Evolutionary conservation across 2,888 invertebrate species (phyloP).

Genomic region (Andrena dorsata): DNA sequence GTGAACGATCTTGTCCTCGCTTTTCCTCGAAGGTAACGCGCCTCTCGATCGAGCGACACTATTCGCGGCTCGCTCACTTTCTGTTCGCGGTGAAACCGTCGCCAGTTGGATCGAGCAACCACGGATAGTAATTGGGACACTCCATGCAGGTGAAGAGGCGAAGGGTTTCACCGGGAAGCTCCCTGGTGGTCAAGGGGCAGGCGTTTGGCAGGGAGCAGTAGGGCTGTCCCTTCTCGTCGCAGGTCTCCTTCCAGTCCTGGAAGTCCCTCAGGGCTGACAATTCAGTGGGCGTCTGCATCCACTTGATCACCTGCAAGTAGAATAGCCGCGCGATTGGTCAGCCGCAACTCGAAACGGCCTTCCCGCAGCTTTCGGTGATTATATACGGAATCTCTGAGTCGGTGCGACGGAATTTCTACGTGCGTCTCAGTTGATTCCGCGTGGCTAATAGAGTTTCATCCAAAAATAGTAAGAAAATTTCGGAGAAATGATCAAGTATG

Average conservation of each 20-base stretch:
- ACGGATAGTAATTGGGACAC: conserved; percentile 97
- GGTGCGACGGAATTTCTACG: no score
- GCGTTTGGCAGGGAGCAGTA: conserved; percentile 96
- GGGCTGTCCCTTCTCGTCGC: conserved; percentile 97
- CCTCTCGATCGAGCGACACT: conserved; percentile 28
- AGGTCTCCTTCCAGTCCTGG: conserved; percentile 98
- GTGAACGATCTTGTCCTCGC: background rate
- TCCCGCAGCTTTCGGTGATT: no score
- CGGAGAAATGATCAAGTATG: no score
- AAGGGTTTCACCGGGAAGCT: conserved; percentile 95
- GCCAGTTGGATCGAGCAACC: conserved; percentile 97
- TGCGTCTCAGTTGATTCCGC: no score
- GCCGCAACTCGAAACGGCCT: background rate
- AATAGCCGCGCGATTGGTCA: background rate
- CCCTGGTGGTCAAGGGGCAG: conserved; percentile 94
- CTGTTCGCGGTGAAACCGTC: conserved; percentile 94
- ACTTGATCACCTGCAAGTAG: conserved; percentile 92
- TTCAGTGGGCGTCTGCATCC: conserved; percentile 98
- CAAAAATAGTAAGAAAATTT: no score
- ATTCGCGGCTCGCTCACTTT: conserved; percentile 85
- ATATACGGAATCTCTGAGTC: no score
- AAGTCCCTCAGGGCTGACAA: conserved; percentile 94
- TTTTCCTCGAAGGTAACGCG: conserved; percentile 37
- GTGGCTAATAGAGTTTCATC: no score
- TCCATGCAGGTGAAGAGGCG: conserved; percentile 98